Conservation (phyloP, 1,140 invertebrate species). For the Formica selysi region DNA sequence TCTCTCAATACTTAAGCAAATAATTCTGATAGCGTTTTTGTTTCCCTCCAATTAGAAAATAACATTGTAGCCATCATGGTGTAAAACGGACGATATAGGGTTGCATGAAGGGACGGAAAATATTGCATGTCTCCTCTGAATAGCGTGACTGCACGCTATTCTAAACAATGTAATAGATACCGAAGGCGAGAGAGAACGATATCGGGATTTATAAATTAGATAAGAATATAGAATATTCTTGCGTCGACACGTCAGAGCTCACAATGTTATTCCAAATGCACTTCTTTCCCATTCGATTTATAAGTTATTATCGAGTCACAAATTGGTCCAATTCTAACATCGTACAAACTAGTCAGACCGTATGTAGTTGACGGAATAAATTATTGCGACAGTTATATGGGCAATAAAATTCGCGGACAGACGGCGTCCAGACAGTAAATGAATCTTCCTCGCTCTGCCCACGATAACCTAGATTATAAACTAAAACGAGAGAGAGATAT, state of each 20-base stretch:
- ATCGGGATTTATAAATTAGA: background rate
- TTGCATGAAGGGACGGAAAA: background rate
- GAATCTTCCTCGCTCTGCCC: slow-evolving; percentile 25
- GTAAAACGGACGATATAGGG: background rate
- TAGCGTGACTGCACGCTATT: background rate
- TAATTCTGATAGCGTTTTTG: background rate
- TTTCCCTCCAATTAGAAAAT: background rate
- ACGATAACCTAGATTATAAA: slow-evolving; percentile 38
- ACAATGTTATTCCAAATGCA: background rate
- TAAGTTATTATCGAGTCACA: slow-evolving; percentile 12
- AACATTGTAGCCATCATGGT: too few relatives aligned
- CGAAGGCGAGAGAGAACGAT: background rate
- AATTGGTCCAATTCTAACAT: slow-evolving; percentile 16
- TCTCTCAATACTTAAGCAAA: background rate
- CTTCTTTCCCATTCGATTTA: background rate
- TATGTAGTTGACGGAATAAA: background rate
- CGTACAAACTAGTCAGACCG: slow-evolving; percentile 1
- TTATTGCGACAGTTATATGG: slow-evolving; percentile 40
- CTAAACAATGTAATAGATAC: background rate
- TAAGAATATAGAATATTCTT: background rate
- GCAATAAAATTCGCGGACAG: slow-evolving; percentile 36
- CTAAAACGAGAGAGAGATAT: background rate
- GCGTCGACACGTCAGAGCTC: background rate
- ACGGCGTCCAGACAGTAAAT: slow-evolving; percentile 39
- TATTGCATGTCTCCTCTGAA: background rate